Percentiles rank a stretch among this genome's conserved stretches.
These are phyloP conservation scores for Suncus etruscus DNA, from an alignment of 2,113 vertebrate species.

Conservation along the genomic window DNA sequence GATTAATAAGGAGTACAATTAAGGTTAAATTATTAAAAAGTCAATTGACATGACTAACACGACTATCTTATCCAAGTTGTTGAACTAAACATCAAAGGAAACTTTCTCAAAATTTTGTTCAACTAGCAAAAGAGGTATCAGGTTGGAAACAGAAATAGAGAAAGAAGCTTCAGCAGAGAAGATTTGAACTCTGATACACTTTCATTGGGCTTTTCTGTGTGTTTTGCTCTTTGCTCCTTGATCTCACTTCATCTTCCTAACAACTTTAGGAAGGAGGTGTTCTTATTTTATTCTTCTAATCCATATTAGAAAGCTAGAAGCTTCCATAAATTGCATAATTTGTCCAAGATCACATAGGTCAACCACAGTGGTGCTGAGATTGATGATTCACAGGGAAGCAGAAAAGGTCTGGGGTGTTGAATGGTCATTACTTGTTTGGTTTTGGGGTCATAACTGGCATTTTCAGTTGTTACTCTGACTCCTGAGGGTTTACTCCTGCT, in stretches of 20 bases:
- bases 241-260: constrained; percentile 4
- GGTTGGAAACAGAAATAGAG: neutral
- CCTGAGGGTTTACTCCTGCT: too few species aligned
- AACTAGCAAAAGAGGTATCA: neutral
- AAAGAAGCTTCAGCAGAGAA: neutral
- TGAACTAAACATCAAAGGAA: neutral
- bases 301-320: constrained; percentile 24
- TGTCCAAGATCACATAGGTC: neutral
- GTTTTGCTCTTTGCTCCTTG: neutral
- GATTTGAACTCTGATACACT: neutral
- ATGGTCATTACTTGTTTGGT: neutral
- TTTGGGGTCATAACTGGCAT: neutral
- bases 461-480: too few species aligned
- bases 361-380: neutral
- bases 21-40: neutral
- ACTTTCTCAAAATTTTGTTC: neutral
- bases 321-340: neutral
- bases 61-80: neutral
- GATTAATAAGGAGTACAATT: neutral
- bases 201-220: neutral
- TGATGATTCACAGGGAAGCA: neutral
- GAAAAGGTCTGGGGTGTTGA: neutral
- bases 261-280: neutral
- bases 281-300: neutral
- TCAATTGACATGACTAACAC: neutral